phyloP scores from a whole-genome alignment of 2,888 invertebrate species.

The Ganaspis brasiliensis region DNA sequence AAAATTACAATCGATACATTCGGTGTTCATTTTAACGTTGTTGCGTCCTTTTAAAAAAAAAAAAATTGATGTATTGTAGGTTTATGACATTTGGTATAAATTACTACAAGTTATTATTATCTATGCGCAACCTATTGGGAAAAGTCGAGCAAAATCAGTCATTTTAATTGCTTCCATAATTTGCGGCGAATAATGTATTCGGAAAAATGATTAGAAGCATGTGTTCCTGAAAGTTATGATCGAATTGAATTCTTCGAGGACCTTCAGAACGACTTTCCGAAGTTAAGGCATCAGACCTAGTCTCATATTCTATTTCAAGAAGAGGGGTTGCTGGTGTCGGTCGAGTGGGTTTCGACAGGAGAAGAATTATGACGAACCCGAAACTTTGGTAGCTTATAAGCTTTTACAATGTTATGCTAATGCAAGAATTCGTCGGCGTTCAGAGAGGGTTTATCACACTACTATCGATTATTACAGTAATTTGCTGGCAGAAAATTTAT shows the following conservation, averaged over 20 bases:
- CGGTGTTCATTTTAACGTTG: too few species aligned
- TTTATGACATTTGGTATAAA: too few species aligned
- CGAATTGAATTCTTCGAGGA: constrained; percentile 33
- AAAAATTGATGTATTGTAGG: too few species aligned
- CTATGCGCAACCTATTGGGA: too few species aligned
- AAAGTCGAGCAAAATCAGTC: too few species aligned
- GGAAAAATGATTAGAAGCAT: neutral
- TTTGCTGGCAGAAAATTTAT: constrained; percentile 58
- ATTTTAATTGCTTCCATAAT: constrained; percentile 1
- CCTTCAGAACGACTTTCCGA: constrained; percentile 21
- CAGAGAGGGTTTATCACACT: constrained; percentile 50
- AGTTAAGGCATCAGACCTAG: constrained; percentile 8
- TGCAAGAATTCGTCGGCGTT: constrained; percentile 53
- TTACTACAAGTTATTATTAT: too few species aligned
- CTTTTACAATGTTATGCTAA: constrained; percentile 60
- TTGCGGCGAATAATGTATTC: neutral
- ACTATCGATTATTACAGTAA: constrained; percentile 58
- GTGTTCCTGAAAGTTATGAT: constrained; percentile 39
- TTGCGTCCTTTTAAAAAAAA: too few species aligned
- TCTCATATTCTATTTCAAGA: constrained; percentile 13
- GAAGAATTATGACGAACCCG: constrained; percentile 39
- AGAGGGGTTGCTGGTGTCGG: neutral
- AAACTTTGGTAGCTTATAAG: constrained; percentile 41
- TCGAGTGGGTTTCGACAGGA: constrained; percentile 32
- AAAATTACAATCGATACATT: too few species aligned